Evolutionary conservation across 2,113 vertebrate species (phyloP).

Genomic region (Nanorana parkeri): DNA sequence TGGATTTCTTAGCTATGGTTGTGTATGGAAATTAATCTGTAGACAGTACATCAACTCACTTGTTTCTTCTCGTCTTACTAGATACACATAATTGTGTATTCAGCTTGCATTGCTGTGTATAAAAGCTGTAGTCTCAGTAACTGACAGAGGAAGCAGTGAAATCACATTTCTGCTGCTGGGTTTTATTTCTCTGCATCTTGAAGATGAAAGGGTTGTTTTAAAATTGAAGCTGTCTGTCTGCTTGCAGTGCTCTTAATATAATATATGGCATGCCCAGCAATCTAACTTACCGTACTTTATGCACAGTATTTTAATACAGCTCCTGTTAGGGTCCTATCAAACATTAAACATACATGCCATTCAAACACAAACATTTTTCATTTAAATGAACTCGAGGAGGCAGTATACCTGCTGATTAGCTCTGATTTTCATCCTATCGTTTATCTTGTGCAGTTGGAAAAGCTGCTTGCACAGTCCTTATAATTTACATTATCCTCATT

Average conservation of each 20-base stretch:
- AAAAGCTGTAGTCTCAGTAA: conserved; percentile 4
- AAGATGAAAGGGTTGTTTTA: conserved; percentile 6
- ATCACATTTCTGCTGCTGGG: neutral
- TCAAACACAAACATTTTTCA: too few relatives aligned
- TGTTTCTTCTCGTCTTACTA: neutral
- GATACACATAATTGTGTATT: neutral
- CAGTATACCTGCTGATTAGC: too few relatives aligned
- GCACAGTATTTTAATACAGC: neutral
- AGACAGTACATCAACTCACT: neutral
- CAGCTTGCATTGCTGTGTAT: conserved; percentile 1
- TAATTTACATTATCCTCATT: too few relatives aligned
- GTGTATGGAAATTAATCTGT: neutral
- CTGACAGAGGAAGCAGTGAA: conserved; percentile 1
- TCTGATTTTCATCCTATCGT: too few relatives aligned
- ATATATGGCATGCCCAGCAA: neutral
- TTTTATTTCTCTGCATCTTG: neutral
- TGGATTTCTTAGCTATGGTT: neutral
- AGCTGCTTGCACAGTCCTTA: too few relatives aligned
- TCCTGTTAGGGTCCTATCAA: neutral
- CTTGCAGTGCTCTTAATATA: neutral
- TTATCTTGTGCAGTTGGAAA: too few relatives aligned
- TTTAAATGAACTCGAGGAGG: too few relatives aligned
- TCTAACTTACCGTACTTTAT: neutral
- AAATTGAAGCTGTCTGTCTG: neutral
- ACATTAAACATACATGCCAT: too few relatives aligned